Percentiles rank a stretch among this genome's conserved stretches.
Conservation (phyloP, 2,888 invertebrate species). For the Watsonalla binaria region DNA sequence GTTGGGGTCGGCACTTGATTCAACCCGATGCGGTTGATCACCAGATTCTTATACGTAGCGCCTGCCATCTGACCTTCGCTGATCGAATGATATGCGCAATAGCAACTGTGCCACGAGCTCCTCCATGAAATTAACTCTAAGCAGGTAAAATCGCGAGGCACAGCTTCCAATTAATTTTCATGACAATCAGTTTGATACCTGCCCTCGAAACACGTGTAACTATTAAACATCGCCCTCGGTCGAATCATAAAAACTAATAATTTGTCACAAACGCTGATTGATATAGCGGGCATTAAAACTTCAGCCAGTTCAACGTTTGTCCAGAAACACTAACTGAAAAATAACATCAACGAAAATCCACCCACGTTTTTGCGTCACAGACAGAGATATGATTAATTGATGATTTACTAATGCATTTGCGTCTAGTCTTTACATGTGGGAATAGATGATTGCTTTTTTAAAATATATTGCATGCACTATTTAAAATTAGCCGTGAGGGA, state of each 20-base stretch:
- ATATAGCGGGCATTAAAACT: background rate
- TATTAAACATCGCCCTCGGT: background rate
- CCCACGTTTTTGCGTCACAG: constrained; percentile 2
- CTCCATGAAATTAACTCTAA: too few species aligned
- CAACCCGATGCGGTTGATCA: too few species aligned
- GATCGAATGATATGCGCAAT: too few species aligned
- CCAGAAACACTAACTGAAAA: background rate
- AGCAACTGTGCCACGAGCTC: too few species aligned
- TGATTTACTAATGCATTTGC: background rate
- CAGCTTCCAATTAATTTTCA: too few species aligned
- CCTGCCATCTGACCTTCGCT: too few species aligned
- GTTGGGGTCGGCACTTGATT: too few species aligned
- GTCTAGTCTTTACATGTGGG: background rate
- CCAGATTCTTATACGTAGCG: too few species aligned
- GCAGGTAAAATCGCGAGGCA: too few species aligned
- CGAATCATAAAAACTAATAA: background rate
- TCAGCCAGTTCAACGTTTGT: background rate
- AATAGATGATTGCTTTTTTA: background rate
- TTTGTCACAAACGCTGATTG: background rate
- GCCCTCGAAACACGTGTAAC: background rate
- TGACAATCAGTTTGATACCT: background rate
- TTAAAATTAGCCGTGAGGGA: too few species aligned
- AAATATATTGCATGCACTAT: too few species aligned
- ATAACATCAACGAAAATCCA: background rate
- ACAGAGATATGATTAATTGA: background rate